Percentiles rank a stretch among this genome's conserved stretches.
These are phyloP conservation scores for Noctilio leporinus DNA, from an alignment of 2,113 vertebrate species.

Conservation along the genomic window DNA sequence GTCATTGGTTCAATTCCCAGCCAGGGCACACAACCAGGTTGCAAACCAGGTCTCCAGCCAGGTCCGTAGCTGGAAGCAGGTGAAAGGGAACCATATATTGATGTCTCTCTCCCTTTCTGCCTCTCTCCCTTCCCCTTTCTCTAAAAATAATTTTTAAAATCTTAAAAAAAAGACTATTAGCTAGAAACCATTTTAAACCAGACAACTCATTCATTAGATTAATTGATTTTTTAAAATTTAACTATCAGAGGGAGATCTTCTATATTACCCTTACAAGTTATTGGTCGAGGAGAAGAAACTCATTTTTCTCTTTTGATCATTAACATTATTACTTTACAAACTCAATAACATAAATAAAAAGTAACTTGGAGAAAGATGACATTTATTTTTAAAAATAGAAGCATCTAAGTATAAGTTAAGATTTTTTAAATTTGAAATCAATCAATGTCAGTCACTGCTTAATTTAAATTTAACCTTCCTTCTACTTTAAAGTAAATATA, in stretches of 20 bases:
- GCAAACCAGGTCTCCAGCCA: no score
- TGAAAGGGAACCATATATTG: no score
- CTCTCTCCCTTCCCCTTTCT: no score
- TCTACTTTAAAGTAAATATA: background rate
- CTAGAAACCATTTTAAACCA: constrained; percentile 31
- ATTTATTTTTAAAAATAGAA: background rate
- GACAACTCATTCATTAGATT: background rate
- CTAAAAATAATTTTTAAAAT: no score
- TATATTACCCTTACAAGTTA: background rate
- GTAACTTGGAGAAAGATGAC: background rate
- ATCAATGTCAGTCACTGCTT: background rate
- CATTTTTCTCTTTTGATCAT: background rate
- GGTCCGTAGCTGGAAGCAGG: no score
- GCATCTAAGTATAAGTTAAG: background rate
- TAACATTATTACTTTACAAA: background rate
- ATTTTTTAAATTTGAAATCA: constrained; percentile 3
- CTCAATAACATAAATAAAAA: background rate
- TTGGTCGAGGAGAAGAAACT: background rate
- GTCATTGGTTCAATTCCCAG: no score
- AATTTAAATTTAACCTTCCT: background rate
- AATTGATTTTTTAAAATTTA: constrained; percentile 33
- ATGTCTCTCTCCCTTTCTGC: no score
- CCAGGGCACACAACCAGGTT: no score
- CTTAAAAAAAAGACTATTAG: no score
- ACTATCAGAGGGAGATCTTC: background rate